Evolutionary conservation across 2,888 invertebrate genomes (phyloP).

Genomic region (Mantis religiosa): DNA sequence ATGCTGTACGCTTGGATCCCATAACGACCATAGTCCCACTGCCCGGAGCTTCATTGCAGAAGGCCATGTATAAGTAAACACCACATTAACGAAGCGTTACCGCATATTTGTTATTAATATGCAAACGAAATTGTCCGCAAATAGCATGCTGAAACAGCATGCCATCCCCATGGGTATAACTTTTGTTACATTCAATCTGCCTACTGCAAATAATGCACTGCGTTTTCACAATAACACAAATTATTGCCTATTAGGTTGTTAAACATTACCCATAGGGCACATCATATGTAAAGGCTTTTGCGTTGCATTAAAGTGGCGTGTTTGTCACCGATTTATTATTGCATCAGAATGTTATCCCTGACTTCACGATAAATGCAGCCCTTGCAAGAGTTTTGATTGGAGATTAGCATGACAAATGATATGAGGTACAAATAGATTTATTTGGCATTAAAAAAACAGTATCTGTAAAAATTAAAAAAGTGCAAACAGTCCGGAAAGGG

Average conservation of each 20-base stretch:
- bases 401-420: too few species aligned
- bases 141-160: not conserved
- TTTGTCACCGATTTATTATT: not conserved
- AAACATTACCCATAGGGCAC: not conserved
- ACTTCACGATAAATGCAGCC: not conserved
- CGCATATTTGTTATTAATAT: not conserved
- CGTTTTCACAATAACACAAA: not conserved
- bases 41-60: not conserved
- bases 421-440: too few species aligned
- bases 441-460: too few species aligned
- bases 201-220: not conserved
- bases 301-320: not conserved
- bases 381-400: not conserved
- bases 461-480: too few species aligned
- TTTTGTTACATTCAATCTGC: not conserved
- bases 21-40: not conserved
- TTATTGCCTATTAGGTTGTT: not conserved
- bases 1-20: not conserved
- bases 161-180: not conserved
- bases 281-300: not conserved
- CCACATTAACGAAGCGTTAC: not conserved
- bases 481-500: too few species aligned
- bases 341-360: not conserved
- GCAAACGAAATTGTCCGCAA: not conserved
- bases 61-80: not conserved